A percentile compares a stretch with the other conserved stretches of the same genome.
Evolutionary conservation across 2,888 invertebrate species (phyloP).

Genomic region (Sepiola atlantica): DNA sequence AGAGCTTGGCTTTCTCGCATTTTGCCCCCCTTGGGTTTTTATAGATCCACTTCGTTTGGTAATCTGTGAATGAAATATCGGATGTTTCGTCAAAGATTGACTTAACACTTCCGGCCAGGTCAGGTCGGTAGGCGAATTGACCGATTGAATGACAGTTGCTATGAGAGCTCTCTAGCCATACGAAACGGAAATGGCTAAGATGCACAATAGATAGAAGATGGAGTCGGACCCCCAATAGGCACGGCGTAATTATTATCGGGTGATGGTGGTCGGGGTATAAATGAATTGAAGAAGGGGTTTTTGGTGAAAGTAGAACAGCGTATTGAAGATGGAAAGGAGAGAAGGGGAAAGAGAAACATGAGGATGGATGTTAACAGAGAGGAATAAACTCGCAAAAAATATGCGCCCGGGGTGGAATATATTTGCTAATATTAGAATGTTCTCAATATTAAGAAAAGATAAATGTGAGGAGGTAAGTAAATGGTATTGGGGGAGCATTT

Average conservation of each 20-base stretch:
- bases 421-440: no score
- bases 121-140: background rate
- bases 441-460: no score
- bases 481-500: no score
- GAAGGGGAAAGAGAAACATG: background rate
- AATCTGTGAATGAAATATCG: background rate
- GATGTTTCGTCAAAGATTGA: constrained; percentile 19
- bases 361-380: background rate
- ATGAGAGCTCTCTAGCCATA: background rate
- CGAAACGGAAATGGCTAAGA: background rate
- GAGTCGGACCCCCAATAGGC: background rate
- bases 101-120: background rate
- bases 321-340: background rate
- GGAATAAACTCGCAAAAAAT: background rate
- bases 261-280: background rate
- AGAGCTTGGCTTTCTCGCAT: background rate
- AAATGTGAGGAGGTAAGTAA: no score
- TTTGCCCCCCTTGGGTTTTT: background rate
- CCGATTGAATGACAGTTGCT: background rate
- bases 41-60: background rate
- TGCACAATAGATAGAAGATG: background rate
- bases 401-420: background rate
- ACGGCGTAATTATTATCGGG: background rate
- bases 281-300: background rate
- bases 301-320: background rate